phyloP scores from a whole-genome alignment of 2,797 vertebrate genomes.

The Labroides dimidiatus region DNA sequence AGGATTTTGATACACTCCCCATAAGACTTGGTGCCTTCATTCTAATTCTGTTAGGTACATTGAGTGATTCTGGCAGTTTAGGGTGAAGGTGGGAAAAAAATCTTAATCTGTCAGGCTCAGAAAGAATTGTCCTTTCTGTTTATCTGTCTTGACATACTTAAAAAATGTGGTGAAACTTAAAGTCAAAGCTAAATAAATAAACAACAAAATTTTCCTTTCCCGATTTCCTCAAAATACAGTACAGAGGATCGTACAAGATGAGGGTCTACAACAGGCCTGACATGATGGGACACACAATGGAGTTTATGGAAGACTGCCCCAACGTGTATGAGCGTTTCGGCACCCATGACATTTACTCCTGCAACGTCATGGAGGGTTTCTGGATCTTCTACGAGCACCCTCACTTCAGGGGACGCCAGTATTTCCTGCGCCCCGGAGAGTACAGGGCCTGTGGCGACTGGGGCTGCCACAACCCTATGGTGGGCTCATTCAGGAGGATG shows the following conservation, averaged over 20 bases:
- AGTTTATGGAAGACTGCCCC: conserved; percentile 86
- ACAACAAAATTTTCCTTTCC: conserved; percentile 28
- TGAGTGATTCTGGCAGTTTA: conserved; percentile 71
- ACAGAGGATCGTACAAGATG: conserved; percentile 84
- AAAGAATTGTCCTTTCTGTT: conserved; percentile 13
- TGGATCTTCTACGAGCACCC: conserved; percentile 88
- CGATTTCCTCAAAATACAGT: conserved; percentile 64
- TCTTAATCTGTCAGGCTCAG: conserved; percentile 45
- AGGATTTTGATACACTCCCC: conserved; percentile 74
- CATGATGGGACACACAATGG: conserved; percentile 82
- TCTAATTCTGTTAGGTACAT: conserved; percentile 74
- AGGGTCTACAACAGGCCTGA: conserved; percentile 84
- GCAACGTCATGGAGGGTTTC: conserved; percentile 82
- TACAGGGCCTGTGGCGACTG: conserved; percentile 83
- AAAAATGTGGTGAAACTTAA: conserved; percentile 16
- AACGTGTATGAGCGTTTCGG: conserved; percentile 81
- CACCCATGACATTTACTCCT: conserved; percentile 82
- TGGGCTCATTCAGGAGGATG: conserved; percentile 86
- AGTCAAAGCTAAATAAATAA: conserved; percentile 36
- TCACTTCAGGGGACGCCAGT: conserved; percentile 85
- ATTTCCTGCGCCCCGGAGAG: conserved; percentile 82
- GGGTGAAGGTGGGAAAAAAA: conserved; percentile 20
- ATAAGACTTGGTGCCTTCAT: conserved; percentile 73
- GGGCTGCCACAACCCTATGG: conserved; percentile 82
- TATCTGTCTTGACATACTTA: conserved; percentile 42